Evolutionary conservation across 2,797 vertebrate genomes (phyloP).

Genomic region (Tenualosa thibaudeaui): DNA sequence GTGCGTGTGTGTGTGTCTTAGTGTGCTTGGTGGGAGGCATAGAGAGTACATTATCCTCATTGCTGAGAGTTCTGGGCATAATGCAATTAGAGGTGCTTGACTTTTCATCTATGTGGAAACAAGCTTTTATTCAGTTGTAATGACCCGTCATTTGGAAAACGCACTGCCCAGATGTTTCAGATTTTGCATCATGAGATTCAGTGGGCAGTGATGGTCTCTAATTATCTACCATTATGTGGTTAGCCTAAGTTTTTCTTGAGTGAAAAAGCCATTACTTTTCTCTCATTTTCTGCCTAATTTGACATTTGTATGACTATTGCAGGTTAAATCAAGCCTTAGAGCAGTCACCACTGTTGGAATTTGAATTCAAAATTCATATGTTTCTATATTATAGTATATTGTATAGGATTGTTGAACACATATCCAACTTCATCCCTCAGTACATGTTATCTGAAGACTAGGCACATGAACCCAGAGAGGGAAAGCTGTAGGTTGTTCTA

Average conservation of each 20-base stretch:
- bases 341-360: background rate
- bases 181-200: background rate
- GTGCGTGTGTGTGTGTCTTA: background rate
- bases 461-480: background rate
- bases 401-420: background rate
- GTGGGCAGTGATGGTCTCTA: background rate
- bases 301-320: background rate
- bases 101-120: background rate
- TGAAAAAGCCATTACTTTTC: background rate
- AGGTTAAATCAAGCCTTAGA: background rate
- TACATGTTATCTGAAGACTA: background rate
- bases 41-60: background rate
- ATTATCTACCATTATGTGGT: background rate
- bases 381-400: background rate
- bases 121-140: background rate
- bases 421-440: background rate
- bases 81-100: background rate
- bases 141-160: background rate
- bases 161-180: background rate
- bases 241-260: background rate
- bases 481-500: background rate
- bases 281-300: background rate
- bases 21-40: background rate
- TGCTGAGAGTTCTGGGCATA: background rate
- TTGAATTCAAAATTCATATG: background rate